Base-by-base conservation (phyloP, 2,888 invertebrate species). In the Philaethria dido region DNA sequence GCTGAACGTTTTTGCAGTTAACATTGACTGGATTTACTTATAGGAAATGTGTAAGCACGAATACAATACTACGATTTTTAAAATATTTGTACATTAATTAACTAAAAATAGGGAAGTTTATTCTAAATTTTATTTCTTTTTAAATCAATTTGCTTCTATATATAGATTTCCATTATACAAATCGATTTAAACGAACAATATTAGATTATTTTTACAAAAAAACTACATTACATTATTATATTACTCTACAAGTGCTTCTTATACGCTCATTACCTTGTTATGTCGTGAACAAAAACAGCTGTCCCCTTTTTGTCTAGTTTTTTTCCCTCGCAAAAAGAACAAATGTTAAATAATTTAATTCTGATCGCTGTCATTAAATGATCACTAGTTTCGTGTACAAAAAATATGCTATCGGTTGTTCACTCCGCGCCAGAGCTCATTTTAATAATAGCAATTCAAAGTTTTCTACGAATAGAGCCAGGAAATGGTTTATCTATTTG, bases 301-400 rank as follows among this genome's bases (percentile, higher is more conserved):
- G n/a, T 44, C 44, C 20, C 13, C 47, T 68, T 62, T 65, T 70
- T 65, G 54, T 22, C n/a, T 11, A 16, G 5, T 13, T 67, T 57
- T 67, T 70, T 68, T 62, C 13, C 29, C 20, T 29, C n/a, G 42
- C 59, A 48, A 62, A 60, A 65, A 64, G 60, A 45, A 70, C 55
- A 50, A 52, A 65, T 63, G 59, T 33, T 55, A 61, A 36, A 66
- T 69, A 69, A 69, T 66, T 66, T 54, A 62, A 69, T 61, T 67
- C 60, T 22, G 52, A 52, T 52, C 44, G 59, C 65, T 62, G 70
- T 63, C 70, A 55, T 52, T 67, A 69, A 67, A 64, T 69, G 66
- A 70, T 69, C 52, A 61, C 64, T 42, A 54, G 61, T 69, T 69
- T 61, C 48, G 13, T 45, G 39, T 36, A 48, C 29, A 62, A 69